phyloP scores from a whole-genome alignment of 1,140 invertebrate species.

The Macrosteles quadrilineatus region DNA sequence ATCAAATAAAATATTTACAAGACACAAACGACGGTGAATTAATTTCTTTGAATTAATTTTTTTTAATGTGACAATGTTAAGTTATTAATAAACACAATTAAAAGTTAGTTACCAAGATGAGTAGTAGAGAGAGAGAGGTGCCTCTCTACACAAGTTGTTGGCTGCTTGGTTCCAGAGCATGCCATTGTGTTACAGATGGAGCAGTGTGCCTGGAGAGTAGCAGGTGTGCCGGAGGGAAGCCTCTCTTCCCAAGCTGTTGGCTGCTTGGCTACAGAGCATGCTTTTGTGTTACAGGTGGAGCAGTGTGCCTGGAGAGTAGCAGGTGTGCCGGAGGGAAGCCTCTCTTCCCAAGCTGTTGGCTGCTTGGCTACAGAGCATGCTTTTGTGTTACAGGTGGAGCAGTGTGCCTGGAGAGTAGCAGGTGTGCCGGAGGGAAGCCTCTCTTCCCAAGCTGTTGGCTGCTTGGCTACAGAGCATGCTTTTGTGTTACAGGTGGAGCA shows the following conservation, averaged over 20 bases:
- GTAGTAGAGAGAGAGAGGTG: too few relatives aligned
- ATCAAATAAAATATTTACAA: too few relatives aligned
- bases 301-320: slow-evolving; percentile 37
- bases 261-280: slow-evolving; percentile 84
- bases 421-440: slow-evolving; percentile 59
- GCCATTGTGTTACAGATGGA: slow-evolving; percentile 61
- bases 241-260: slow-evolving; percentile 75
- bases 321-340: slow-evolving; percentile 58
- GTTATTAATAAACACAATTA: too few relatives aligned
- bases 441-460: slow-evolving; percentile 77
- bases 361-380: slow-evolving; percentile 81
- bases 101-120: too few relatives aligned
- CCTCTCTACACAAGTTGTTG: slow-evolving; percentile 77
- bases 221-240: slow-evolving; percentile 57
- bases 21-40: too few relatives aligned
- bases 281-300: slow-evolving; percentile 64
- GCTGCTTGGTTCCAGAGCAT: slow-evolving; percentile 85
- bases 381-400: slow-evolving; percentile 64
- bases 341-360: slow-evolving; percentile 78
- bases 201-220: slow-evolving; percentile 36
- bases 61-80: too few relatives aligned
- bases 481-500: slow-evolving; percentile 59
- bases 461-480: slow-evolving; percentile 84
- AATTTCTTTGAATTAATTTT: too few relatives aligned
- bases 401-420: slow-evolving; percentile 37